These are phyloP conservation scores for Priocnemis perturbator DNA, from an alignment of 2,888 invertebrate species.

Conservation along the genomic window DNA sequence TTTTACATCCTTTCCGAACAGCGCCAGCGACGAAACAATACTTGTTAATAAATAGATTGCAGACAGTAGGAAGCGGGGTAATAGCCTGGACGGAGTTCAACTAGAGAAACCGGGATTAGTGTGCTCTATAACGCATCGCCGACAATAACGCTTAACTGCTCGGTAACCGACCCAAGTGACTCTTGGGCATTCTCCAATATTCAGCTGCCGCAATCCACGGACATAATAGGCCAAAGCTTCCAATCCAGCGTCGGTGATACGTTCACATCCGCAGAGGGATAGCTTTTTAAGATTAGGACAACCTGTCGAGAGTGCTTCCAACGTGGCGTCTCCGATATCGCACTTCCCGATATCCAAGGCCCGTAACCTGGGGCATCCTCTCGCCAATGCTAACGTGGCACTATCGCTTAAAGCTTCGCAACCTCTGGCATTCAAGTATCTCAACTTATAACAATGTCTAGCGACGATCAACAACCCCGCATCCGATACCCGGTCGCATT, in stretches of 20 bases:
- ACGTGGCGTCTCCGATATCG: constrained; percentile 92
- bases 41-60: constrained; percentile 61
- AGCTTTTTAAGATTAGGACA: constrained; percentile 94
- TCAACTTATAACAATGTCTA: constrained; percentile 89
- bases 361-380: constrained; percentile 89
- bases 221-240: constrained; percentile 94
- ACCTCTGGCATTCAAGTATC: constrained; percentile 93
- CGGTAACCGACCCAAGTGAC: constrained; percentile 92
- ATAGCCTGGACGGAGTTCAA: constrained; percentile 39
- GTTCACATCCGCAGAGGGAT: constrained; percentile 92
- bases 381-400: constrained; percentile 89
- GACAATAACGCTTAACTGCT: constrained; percentile 94
- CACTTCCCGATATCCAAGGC: constrained; percentile 95
- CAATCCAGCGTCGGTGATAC: constrained; percentile 91
- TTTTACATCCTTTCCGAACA: constrained; percentile 45
- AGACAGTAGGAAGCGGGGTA: constrained; percentile 25
- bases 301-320: constrained; percentile 90
- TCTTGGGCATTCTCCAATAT: constrained; percentile 92
- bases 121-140: constrained; percentile 94
- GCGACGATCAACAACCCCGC: constrained; percentile 92
- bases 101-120: constrained; percentile 94
- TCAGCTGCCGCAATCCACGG: constrained; percentile 91
- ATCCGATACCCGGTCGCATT: constrained; percentile 94
- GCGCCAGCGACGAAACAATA: constrained; percentile 32
- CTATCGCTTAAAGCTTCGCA: constrained; percentile 97